phyloP scores from a whole-genome alignment of 2,797 vertebrate species.

The Rhinoraja longicauda region DNA sequence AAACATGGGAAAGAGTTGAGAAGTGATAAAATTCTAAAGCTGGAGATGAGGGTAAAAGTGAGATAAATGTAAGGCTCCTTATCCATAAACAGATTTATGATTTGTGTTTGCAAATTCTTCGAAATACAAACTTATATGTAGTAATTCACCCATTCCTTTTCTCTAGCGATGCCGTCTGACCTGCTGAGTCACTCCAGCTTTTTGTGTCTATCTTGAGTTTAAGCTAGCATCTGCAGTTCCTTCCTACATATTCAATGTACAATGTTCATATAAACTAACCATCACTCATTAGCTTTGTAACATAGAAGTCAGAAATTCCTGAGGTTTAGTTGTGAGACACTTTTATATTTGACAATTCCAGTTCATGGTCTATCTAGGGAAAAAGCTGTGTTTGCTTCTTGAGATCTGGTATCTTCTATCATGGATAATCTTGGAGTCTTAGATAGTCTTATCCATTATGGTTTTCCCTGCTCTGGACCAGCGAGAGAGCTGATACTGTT shows the following conservation, averaged over 20 bases:
- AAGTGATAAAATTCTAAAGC: not conserved
- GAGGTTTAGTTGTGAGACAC: not conserved
- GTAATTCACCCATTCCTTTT: not conserved
- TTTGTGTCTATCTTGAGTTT: too few species aligned
- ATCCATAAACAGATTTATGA: not conserved
- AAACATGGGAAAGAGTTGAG: not conserved
- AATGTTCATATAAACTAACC: not conserved
- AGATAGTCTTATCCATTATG: conserved; percentile 45
- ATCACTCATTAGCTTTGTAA: not conserved
- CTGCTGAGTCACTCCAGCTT: too few species aligned
- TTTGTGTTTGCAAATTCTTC: not conserved
- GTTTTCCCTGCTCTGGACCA: conserved; percentile 48
- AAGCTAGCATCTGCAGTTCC: too few species aligned
- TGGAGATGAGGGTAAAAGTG: not conserved
- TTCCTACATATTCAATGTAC: too few species aligned
- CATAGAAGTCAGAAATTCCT: not conserved
- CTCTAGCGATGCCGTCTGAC: too few species aligned
- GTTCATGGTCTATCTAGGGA: not conserved
- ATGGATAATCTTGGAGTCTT: conserved; percentile 38
- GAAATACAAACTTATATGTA: not conserved
- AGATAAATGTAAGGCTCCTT: not conserved
- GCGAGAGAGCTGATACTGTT: conserved; percentile 51
- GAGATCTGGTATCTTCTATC: conserved; percentile 48
- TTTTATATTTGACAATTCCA: not conserved
- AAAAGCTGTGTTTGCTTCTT: conserved; percentile 40